phyloP scores from a whole-genome alignment of 2,113 vertebrate genomes.

The Mastomys coucha region DNA sequence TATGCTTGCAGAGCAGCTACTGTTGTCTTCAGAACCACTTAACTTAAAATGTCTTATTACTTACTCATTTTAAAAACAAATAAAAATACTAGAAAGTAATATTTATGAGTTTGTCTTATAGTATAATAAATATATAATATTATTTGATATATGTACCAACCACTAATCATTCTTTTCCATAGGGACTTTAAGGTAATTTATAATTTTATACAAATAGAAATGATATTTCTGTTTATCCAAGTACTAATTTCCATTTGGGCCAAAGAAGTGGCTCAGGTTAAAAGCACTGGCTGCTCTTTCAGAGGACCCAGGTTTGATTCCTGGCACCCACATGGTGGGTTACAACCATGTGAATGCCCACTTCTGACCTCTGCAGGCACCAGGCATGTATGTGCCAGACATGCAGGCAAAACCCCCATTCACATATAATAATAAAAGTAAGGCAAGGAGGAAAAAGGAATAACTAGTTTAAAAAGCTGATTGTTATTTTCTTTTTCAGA shows the following conservation, averaged over 20 bases:
- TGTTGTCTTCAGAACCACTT: not conserved
- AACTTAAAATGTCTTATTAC: not conserved
- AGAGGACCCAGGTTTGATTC: not conserved
- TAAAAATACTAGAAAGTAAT: not conserved
- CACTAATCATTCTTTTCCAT: conserved; percentile 12
- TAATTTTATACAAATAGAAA: conserved; percentile 33
- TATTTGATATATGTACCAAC: not conserved
- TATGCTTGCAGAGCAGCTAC: no score
- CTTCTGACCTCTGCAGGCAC: not conserved
- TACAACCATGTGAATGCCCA: not conserved
- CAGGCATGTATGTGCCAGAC: not conserved
- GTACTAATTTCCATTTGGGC: not conserved
- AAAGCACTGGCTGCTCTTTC: not conserved
- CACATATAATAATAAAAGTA: not conserved
- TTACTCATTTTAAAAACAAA: not conserved
- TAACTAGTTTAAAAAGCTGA: not conserved
- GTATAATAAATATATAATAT: not conserved
- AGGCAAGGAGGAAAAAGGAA: not conserved
- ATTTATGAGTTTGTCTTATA: not conserved
- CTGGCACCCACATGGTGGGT: not conserved
- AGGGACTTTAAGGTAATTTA: not conserved
- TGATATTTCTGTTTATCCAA: conserved; percentile 36
- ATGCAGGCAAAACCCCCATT: not conserved
- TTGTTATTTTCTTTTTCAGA: conserved; percentile 1
- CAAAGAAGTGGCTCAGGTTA: not conserved